Conservation (phyloP, 1,140 invertebrate species). For the Conus betulinus region DNA sequence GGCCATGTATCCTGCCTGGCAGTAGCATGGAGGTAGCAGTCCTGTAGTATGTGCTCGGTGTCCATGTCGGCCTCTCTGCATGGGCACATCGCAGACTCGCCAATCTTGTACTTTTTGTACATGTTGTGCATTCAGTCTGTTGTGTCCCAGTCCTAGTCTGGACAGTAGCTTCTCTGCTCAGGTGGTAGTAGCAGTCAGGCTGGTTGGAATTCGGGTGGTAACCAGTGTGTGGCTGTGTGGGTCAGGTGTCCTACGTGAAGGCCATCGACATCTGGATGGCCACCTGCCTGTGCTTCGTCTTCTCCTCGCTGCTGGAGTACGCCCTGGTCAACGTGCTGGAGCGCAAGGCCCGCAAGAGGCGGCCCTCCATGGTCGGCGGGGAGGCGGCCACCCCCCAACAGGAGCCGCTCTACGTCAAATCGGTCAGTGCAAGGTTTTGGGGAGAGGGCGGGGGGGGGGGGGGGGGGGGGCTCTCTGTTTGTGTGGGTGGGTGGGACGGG, state of each 20-base stretch:
- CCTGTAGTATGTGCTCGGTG: too few relatives aligned
- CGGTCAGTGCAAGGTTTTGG: background rate
- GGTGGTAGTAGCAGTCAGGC: too few relatives aligned
- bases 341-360: conserved; percentile 19
- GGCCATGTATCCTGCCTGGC: too few relatives aligned
- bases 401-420: background rate
- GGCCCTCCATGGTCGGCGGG: too few relatives aligned
- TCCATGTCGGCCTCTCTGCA: too few relatives aligned
- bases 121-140: too few relatives aligned
- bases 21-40: too few relatives aligned
- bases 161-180: too few relatives aligned
- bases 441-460: background rate
- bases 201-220: background rate
- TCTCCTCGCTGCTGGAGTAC: conserved; percentile 54
- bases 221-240: background rate
- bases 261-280: conserved; percentile 64
- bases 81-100: too few relatives aligned
- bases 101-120: too few relatives aligned
- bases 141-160: too few relatives aligned
- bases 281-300: conserved; percentile 56
- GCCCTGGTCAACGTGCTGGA: conserved; percentile 56
- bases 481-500: background rate
- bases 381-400: too few relatives aligned
- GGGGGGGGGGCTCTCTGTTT: background rate
- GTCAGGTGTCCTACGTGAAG: conserved; percentile 57